Percentiles rank a stretch among this genome's conserved stretches.
phyloP scores from a whole-genome alignment of 64 coral and sea anemone genomes.

The Trachythela sp. region DNA sequence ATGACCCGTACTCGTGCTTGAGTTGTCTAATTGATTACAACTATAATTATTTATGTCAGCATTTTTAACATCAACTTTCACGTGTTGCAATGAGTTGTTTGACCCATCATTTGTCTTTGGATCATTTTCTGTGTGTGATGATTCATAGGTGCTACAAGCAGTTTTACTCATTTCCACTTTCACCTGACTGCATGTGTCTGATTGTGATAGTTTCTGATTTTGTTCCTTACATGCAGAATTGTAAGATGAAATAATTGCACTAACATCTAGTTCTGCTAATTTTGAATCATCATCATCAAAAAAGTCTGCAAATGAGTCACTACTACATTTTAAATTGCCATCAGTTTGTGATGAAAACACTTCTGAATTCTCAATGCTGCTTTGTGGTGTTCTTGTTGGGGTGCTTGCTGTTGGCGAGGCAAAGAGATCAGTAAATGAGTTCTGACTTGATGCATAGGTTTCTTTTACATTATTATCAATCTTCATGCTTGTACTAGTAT shows the following conservation, averaged over 20 bases:
- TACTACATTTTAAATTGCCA: not conserved
- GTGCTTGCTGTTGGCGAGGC: not conserved
- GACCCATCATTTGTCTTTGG: not conserved
- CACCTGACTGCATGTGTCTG: not conserved
- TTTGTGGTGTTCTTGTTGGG: not conserved
- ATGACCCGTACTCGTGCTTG: no score
- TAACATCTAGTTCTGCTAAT: slow-evolving; percentile 10
- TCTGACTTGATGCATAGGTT: not conserved
- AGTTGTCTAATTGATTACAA: no score
- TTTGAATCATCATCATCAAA: not conserved
- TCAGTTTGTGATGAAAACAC: not conserved
- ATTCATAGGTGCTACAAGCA: not conserved
- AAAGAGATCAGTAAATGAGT: not conserved
- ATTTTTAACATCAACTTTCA: not conserved
- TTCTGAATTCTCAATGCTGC: not conserved
- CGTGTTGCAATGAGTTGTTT: not conserved
- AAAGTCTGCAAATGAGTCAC: not conserved
- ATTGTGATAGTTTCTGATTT: not conserved
- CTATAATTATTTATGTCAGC: not conserved
- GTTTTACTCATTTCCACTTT: not conserved
- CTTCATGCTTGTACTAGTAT: not conserved
- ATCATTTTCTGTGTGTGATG: not conserved
- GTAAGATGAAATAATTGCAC: not conserved
- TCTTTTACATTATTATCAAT: not conserved
- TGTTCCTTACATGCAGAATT: not conserved